Evolutionary conservation across 2,888 invertebrate genomes (phyloP).

Genomic region (Panopea generosa): DNA sequence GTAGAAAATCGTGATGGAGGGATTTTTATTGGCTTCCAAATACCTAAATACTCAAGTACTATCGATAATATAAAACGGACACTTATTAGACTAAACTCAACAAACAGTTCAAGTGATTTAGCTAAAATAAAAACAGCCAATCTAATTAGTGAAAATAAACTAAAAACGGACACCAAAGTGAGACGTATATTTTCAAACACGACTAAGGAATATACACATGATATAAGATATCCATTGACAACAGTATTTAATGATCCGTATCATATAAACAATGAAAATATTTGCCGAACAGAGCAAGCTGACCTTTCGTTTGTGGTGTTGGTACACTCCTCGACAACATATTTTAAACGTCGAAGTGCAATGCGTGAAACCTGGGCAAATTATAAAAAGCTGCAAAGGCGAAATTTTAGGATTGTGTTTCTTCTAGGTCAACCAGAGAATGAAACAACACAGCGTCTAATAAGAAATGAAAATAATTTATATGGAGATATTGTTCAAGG

Average conservation of each 20-base stretch:
- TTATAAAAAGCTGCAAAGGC: background rate
- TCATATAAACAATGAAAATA: no score
- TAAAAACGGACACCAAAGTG: background rate
- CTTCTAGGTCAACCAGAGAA: no score
- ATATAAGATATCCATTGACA: conserved; percentile 58
- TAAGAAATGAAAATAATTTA: background rate
- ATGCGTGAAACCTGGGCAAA: background rate
- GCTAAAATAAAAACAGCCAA: background rate
- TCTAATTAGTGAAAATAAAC: background rate
- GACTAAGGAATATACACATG: no score
- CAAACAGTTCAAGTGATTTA: no score
- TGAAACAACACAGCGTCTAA: background rate
- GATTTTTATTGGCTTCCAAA: conserved; percentile 52
- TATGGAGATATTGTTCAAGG: conserved; percentile 24
- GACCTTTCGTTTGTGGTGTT: no score
- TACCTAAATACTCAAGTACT: conserved; percentile 33
- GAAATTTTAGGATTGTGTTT: no score
- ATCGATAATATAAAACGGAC: conserved; percentile 19
- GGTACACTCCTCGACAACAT: no score
- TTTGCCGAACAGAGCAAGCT: no score
- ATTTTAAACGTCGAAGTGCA: no score
- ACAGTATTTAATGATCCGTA: no score
- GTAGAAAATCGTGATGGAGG: conserved; percentile 57
- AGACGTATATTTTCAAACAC: no score
- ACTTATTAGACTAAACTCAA: no score